Base-by-base conservation (phyloP, 2,797 vertebrate species). In the Hydrocynus forskahlii region DNA sequence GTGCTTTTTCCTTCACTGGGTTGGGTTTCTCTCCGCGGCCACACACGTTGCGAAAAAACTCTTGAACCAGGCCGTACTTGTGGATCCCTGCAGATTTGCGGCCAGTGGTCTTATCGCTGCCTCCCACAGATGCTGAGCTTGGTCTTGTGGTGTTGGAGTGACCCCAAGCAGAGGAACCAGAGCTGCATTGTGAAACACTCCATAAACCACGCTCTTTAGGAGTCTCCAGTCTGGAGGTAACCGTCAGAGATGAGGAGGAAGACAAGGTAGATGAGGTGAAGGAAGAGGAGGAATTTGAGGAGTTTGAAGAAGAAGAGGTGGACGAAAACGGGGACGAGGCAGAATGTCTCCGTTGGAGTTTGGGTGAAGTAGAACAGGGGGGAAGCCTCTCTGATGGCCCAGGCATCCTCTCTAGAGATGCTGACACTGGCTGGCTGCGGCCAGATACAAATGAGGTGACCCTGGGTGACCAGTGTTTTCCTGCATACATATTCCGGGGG, bases 1-100 rank as follows among this genome's bases (percentile, higher is more conserved):
- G 73, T 86, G 91, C 82, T 88, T 93, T 89, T 92, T 92, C 0
- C 66, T 66, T 81, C 0, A 85, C 0, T 72, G 81, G 0, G 81
- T 87, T 0, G 89, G 92, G 91, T 83, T 94, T 96, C n/a, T 95
- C 97, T 0, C 92, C 93, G 12, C 97, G 94, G 71, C 97, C 96
- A 0, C 97, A 99, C 74, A 99, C 97, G 0, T 96, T 96, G 48
- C 97, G 96, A 78, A 99, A 95, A 92, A 99, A 99, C 89, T 99
- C 98, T 35, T 98, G 97, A 74, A 99, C 97, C 0, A 99, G 91
- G 62, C 98, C 97, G 0, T 96, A 98, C 35, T 96, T 96, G 81
- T 93, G 91, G 55, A 83, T 14, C 5, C 87, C 88, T 1, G 86
- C 81, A 4, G 88, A 67, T 79, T 92, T 94, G 60, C 75, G 90